These are phyloP conservation scores for Polypedilum vanderplanki DNA, from an alignment of 1,140 invertebrate genomes.

Conservation along the genomic window DNA sequence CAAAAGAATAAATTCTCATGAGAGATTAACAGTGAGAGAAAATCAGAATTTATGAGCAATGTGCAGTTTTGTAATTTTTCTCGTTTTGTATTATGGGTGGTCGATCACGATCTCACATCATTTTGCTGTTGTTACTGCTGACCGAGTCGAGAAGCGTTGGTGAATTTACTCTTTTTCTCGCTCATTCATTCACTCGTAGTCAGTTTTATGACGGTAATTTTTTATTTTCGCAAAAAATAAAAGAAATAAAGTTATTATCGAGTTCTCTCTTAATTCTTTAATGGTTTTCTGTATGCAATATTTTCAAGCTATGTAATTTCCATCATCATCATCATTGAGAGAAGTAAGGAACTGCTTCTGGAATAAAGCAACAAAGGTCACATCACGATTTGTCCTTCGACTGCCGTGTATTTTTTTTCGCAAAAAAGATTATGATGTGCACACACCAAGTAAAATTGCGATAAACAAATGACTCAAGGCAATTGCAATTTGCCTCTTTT, in stretches of 20 bases:
- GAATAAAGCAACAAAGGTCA: neutral
- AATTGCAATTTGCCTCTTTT: neutral
- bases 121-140: neutral
- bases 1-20: neutral
- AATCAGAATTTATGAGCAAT: neutral
- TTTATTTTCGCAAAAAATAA: neutral
- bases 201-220: neutral
- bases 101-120: neutral
- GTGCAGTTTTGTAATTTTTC: neutral
- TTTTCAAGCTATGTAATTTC: neutral
- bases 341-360: neutral
- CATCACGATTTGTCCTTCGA: constrained; percentile 5
- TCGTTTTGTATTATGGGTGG: neutral
- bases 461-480: constrained; percentile 5
- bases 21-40: neutral
- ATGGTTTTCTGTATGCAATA: neutral
- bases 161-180: neutral
- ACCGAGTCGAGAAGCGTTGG: neutral
- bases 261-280: neutral
- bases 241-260: constrained; percentile 16
- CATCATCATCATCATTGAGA: neutral
- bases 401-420: neutral
- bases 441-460: neutral
- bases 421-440: neutral
- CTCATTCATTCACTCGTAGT: neutral